Evolutionary conservation across 2,797 vertebrate species (phyloP), one percentile per base, ranked within the genome.

Genomic region (Alcedo quadribrachys): DNA sequence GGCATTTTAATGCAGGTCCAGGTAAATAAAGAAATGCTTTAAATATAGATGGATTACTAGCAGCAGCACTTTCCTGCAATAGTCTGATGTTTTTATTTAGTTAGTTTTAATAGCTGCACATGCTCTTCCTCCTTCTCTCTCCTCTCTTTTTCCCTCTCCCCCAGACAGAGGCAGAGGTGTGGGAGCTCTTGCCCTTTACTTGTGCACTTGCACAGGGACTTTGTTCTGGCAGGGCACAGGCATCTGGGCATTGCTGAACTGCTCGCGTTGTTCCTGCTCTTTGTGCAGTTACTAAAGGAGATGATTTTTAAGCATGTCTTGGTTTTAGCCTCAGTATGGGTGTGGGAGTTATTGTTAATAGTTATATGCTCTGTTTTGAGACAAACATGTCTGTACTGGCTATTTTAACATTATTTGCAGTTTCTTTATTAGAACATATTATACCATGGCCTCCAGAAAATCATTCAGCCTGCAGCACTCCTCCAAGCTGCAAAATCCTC

Each of bases 61-160:
- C 15, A 69, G 11, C 16, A 66, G 40, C 9, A 32, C 12, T 81
- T 78, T 15, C 7, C n/a, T 12, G 4, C 77, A 90, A 35, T 33
- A 32, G 35, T 7, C 21, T 55, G 28, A 21, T 66, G n/a, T n/a
- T 20, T 7, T n/a, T 13, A 46, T 48, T 33, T 40, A 40, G 3
- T 40, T 40, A 40, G 13, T 19, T 20, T 33, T 2, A 53, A 20
- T 27, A 30, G 21, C 57, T 75, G 14, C 12, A 33, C 3, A 1
- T 45, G 12, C 19, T 42, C 18, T 35, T 16, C 42, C 37, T 40
- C 37, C 37, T 40, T 40, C 37, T 40, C 10, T 3, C 8, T 4
- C 5, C 15, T 6, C 5, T 14, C 8, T 18, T 25, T 35, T 8
- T 30, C 37, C 28, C 2, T 27, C 4, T 12, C 3, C 16, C 2